Evolutionary conservation across 2,113 vertebrate genomes (phyloP).

Genomic region (Boulengeromyrus knoepffleri): DNA sequence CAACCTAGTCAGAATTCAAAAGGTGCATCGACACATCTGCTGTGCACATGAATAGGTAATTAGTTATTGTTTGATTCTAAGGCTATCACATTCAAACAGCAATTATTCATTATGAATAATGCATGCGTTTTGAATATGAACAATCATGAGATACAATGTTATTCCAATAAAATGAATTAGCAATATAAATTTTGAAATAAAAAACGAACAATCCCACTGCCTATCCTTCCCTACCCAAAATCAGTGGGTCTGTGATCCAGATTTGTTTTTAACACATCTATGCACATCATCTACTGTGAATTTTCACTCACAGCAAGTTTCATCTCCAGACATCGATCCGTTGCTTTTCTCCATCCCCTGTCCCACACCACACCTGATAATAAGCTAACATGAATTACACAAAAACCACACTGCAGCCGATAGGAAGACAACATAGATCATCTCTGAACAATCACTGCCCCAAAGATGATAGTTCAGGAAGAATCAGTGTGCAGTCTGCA

Average conservation of each 20-base stretch:
- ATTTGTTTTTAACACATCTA: neutral
- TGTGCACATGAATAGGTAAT: neutral
- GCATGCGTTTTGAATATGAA: slow-evolving; percentile 10
- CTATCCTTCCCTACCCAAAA: neutral
- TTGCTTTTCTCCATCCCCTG: neutral
- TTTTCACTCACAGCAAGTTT: neutral
- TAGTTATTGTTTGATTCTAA: slow-evolving; percentile 12
- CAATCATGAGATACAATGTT: slow-evolving; percentile 12
- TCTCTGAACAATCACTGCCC: neutral
- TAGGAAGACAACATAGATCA: neutral
- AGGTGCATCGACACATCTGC: slow-evolving; percentile 13
- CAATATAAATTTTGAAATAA: slow-evolving; percentile 8
- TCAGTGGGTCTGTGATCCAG: neutral
- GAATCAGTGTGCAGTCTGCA: neutral
- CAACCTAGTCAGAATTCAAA: slow-evolving; percentile 12
- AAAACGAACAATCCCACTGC: neutral
- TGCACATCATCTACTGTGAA: neutral
- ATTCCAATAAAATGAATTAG: slow-evolving; percentile 12
- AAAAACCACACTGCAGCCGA: neutral
- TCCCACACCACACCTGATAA: neutral
- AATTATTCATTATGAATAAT: slow-evolving; percentile 18
- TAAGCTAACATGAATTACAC: neutral
- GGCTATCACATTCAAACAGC: slow-evolving; percentile 16
- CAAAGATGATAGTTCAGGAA: neutral
- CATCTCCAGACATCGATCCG: neutral